Conservation (phyloP, 2,888 invertebrate genomes). For the Ecdyonurus torrentis region DNA sequence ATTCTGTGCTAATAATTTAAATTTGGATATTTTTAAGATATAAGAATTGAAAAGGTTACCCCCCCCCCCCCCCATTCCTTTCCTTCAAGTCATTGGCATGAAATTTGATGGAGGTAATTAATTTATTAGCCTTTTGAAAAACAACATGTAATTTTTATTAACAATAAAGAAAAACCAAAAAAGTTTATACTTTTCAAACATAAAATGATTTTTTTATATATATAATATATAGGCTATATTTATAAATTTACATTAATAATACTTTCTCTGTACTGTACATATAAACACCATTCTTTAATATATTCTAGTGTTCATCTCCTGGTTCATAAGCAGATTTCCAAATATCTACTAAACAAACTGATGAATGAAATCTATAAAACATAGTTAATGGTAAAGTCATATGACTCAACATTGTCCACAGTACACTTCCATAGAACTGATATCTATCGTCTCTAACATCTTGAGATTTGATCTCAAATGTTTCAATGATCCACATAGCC, state of each 20-base stretch:
- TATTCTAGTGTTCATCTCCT: slow-evolving; percentile 21
- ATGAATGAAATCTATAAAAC: slow-evolving; percentile 62
- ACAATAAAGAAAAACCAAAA: background rate
- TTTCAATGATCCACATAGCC: slow-evolving; percentile 58
- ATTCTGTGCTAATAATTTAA: no score
- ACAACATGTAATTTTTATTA: no score
- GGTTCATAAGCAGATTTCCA: slow-evolving; percentile 59
- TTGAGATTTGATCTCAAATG: slow-evolving; percentile 44
- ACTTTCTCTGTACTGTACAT: background rate
- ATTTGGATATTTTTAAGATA: no score
- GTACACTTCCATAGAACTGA: slow-evolving; percentile 46
- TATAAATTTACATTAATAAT: no score
- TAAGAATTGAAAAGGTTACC: no score
- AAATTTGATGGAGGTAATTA: no score
- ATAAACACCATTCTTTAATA: background rate
- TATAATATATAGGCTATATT: background rate
- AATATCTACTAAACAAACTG: slow-evolving; percentile 62
- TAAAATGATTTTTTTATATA: background rate
- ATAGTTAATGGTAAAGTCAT: slow-evolving; percentile 54
- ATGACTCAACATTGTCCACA: slow-evolving; percentile 58
- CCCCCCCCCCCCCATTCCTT: no score
- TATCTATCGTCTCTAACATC: slow-evolving; percentile 37
- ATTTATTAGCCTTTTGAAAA: no score
- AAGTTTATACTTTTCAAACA: background rate
- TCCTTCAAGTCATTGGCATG: no score